Base-by-base conservation (phyloP, 2,888 invertebrate genomes). In the Cosmopolites sordidus region DNA sequence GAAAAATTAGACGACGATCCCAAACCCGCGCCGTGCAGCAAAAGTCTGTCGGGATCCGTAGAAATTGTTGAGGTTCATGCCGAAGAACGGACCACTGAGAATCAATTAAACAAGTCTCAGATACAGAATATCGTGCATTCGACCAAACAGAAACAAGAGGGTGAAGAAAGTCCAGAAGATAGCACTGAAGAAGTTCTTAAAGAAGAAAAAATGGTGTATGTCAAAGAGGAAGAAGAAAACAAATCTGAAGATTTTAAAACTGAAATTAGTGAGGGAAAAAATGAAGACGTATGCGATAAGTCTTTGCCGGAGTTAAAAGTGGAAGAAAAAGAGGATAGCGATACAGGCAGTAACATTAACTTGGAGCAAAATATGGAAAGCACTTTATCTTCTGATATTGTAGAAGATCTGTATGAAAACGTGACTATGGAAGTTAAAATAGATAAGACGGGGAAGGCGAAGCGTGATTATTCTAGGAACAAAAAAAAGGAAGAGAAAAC, bases 361-460 rank as follows among this genome's bases (percentile, higher is more conserved):
- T 16, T 14, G n/a, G 53, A 48, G 29, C 12, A 27, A 2, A 30
- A 2, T 14, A 5, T 30, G 2, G 43, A 45, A 16, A 38, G 2
- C 12, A 29, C 18, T 16, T 3, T 33, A n/a, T 33, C 33, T 6
- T 33, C 33, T 6, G 33, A 47, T 17, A 27, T 47, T 16, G 22
- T 63, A 0, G 69, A 69, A 37, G 69, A 70, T 39, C 60, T 72
- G 16, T 72, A 71, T 48, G 83, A 83, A 57, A 82, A 83, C 55
- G 75, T 81, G 0, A 79, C 78, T 0, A 82, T 81, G 76, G 81
- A 81, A 72, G 79, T 81, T 55, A 65, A 52, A 54, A 54, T 81
- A 60, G 82, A 82, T 53, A 83, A 83, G 60, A 78, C 78, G 6
- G 83, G 82, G 0, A 82, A 81, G 66, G 79, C 79, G 59, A 82